phyloP scores from a whole-genome alignment of 2,888 invertebrate species.

The Hipparchia semele region DNA sequence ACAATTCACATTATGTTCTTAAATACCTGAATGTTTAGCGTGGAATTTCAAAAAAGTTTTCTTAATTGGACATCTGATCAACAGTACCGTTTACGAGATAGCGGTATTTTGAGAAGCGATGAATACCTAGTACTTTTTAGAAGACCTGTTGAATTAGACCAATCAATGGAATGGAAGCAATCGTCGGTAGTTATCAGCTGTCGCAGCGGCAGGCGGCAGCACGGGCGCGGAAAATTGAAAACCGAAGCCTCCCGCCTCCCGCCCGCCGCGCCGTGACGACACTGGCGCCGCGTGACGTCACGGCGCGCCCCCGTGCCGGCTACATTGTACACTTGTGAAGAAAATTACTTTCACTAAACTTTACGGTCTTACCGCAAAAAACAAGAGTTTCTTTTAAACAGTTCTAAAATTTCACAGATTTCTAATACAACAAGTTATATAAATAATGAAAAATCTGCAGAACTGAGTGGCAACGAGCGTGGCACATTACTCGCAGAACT shows the following conservation, averaged over 20 bases:
- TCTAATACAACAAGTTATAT: too few relatives aligned
- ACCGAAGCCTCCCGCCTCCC: slow-evolving; percentile 48
- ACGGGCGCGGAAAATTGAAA: slow-evolving; percentile 69
- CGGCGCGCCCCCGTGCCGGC: slow-evolving; percentile 44
- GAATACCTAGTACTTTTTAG: neutral
- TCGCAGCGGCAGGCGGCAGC: slow-evolving; percentile 58
- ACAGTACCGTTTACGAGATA: neutral
- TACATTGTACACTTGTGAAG: slow-evolving; percentile 21
- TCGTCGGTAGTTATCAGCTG: slow-evolving; percentile 58
- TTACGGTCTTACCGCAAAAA: too few relatives aligned
- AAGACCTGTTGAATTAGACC: slow-evolving; percentile 43
- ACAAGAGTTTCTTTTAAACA: too few relatives aligned
- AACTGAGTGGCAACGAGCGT: too few relatives aligned
- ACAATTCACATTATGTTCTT: too few relatives aligned
- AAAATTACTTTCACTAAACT: slow-evolving; percentile 1
- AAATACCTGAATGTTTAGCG: too few relatives aligned
- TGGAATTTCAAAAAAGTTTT: too few relatives aligned
- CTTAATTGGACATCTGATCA: too few relatives aligned
- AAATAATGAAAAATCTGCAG: too few relatives aligned
- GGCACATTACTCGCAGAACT: too few relatives aligned
- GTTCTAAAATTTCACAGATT: too few relatives aligned
- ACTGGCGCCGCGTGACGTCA: slow-evolving; percentile 59
- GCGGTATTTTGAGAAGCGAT: neutral
- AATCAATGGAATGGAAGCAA: slow-evolving; percentile 27
- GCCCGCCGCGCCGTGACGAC: slow-evolving; percentile 46